Base-by-base conservation (phyloP, 2,888 invertebrate genomes). In the Ochropleura plecta region DNA sequence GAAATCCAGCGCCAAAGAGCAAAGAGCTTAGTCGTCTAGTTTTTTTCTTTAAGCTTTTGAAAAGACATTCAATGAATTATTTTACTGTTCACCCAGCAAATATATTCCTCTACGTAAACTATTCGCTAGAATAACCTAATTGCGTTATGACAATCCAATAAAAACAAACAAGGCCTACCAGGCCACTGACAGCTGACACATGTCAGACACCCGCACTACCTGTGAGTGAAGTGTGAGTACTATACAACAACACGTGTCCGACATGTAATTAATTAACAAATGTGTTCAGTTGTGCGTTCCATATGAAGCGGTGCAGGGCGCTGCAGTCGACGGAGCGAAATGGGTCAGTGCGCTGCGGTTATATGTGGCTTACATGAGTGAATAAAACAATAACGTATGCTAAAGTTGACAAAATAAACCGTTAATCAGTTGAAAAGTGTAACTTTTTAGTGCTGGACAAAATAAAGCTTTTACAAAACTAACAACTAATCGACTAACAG, bases 221-320 rank as follows among this genome's bases (percentile, higher is more conserved):
- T n/a, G 62, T 20, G 14, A 10, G 62, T 20, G 14, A 5, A 62
- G 62, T n/a, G n/a, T 62, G 44, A 46, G n/a, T 62, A 44, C n/a
- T 60, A 59, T 67, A 77, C 51, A 20, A 48, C 44, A 44, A 44
- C 51, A 60, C 75, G 78, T 60, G 60, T 68, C 60, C 18, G 20
- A 60, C 60, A 42, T 48, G 18, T 48, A 42, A 53, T 20, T 53
- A 48, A 60, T 53, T 12, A 77, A 48, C 67, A 51, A 51, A 42
- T 48, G 68, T 20, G 48, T 60, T 59, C 78, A 46, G n/a, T 44
- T 62, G 62, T 4, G 75, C 14, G 62, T 62, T 30, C 66, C 51
- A 20, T 48, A 78, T 51, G 8, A 20, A 10, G 20, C 18, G 18
- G 40, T 16, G 67, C 78, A 64, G 18, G 53, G 30, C 30, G 55